phyloP scores from a whole-genome alignment of 2,888 invertebrate genomes.

The Drymonia ruficornis region DNA sequence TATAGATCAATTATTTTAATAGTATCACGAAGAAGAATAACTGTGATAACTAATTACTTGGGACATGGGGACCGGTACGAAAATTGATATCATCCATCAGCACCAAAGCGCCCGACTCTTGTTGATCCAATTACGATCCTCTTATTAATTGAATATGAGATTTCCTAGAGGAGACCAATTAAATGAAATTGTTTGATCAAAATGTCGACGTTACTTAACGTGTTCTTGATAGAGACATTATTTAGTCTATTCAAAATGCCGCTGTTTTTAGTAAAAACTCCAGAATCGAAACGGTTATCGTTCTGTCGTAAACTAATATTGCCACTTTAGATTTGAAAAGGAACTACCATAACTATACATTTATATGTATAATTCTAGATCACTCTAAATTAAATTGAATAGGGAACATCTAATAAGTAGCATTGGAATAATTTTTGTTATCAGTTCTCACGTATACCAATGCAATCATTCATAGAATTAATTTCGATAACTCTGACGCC shows the following conservation, averaged over 20 bases:
- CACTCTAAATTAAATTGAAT: constrained; percentile 26
- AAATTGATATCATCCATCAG: constrained; percentile 63
- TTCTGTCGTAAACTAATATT: constrained; percentile 54
- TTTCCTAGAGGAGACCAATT: constrained; percentile 63
- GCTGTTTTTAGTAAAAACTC: constrained; percentile 37
- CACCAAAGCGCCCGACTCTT: constrained; percentile 50
- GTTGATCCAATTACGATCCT: constrained; percentile 63
- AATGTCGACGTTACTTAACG: constrained; percentile 65
- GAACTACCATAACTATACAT: constrained; percentile 24
- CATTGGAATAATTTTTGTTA: constrained; percentile 47
- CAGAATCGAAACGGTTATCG: constrained; percentile 42
- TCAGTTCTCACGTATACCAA: constrained; percentile 57
- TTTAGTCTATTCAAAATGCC: constrained; percentile 61
- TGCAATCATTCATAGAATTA: constrained; percentile 78
- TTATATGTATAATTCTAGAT: constrained; percentile 30
- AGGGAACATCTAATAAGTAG: constrained; percentile 37
- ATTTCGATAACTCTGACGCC: constrained; percentile 78
- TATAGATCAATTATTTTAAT: constrained; percentile 31
- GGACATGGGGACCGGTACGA: constrained; percentile 42
- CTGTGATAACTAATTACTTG: constrained; percentile 43
- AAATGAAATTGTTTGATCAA: constrained; percentile 70
- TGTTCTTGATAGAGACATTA: constrained; percentile 60
- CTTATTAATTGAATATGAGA: constrained; percentile 71
- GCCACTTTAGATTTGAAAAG: constrained; percentile 43
- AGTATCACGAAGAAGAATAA: constrained; percentile 35